These are phyloP conservation scores for Geophilus truncorum DNA, from an alignment of 2,888 invertebrate species.

Conservation along the genomic window DNA sequence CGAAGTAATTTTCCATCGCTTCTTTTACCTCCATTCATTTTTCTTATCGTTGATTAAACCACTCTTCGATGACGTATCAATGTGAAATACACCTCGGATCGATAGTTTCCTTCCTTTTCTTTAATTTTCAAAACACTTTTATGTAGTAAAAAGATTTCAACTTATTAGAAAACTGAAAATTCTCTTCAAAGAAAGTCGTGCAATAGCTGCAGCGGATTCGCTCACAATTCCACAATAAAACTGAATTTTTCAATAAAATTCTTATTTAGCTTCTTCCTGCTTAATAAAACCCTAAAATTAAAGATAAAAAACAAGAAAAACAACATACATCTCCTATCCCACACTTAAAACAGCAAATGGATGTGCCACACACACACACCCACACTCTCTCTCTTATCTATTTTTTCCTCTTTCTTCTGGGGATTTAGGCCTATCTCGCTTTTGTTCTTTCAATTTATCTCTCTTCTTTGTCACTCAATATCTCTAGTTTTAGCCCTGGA, in stretches of 20 bases:
- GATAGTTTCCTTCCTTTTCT: not conserved
- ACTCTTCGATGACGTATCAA: constrained; percentile 2
- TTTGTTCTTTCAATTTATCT: not conserved
- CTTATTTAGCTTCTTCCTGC: too few relatives aligned
- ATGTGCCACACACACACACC: not conserved
- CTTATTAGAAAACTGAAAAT: too few relatives aligned
- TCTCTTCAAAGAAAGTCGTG: too few relatives aligned
- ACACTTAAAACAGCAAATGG: not conserved
- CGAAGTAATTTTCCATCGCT: not conserved
- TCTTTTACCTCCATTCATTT: constrained; percentile 8
- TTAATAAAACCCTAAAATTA: too few relatives aligned
- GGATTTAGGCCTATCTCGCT: constrained; percentile 3
- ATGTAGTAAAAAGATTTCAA: too few relatives aligned
- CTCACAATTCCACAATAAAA: too few relatives aligned
- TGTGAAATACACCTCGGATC: not conserved
- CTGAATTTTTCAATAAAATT: too few relatives aligned
- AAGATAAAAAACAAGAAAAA: too few relatives aligned
- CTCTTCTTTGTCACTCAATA: constrained; percentile 13
- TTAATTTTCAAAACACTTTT: too few relatives aligned
- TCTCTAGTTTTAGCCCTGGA: not conserved
- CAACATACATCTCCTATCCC: not conserved
- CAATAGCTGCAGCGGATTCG: too few relatives aligned
- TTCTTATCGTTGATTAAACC: constrained; percentile 24
- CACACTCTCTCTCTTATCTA: too few relatives aligned
- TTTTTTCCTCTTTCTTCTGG: not conserved